phyloP scores from a whole-genome alignment of 2,797 vertebrate species.

The Avahi laniger region DNA sequence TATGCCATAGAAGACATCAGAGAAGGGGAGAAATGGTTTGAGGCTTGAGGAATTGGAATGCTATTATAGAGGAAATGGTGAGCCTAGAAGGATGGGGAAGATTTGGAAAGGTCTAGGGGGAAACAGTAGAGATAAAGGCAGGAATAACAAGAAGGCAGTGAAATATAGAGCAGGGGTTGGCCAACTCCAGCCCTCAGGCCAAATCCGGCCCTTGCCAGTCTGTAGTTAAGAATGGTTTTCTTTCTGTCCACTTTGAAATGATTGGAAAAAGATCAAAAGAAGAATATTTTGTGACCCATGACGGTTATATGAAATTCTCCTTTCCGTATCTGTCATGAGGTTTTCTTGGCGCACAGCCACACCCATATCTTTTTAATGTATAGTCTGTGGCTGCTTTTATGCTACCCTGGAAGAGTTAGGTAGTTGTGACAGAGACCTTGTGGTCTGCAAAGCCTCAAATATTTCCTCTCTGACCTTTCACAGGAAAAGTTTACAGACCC shows the following conservation, averaged over 20 bases:
- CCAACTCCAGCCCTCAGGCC: neutral
- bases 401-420: neutral
- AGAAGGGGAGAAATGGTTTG: neutral
- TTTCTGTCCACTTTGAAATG: neutral
- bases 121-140: neutral
- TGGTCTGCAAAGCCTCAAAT: neutral
- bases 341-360: neutral
- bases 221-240: neutral
- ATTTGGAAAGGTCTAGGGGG: neutral
- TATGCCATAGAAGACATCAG: neutral
- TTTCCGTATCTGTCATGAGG: neutral
- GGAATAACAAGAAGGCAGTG: neutral
- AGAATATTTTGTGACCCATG: neutral
- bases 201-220: neutral
- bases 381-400: slow-evolving; percentile 18
- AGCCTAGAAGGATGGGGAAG: neutral
- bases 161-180: neutral
- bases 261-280: neutral
- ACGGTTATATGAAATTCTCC: neutral
- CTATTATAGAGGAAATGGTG: neutral
- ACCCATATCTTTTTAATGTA: neutral
- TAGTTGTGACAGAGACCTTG: neutral
- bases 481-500: neutral
- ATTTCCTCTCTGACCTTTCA: neutral
- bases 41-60: neutral